A percentile compares a stretch with the other conserved stretches of the same genome.
phyloP scores from a whole-genome alignment of 2,797 vertebrate genomes.

The Gallinago stenura region DNA sequence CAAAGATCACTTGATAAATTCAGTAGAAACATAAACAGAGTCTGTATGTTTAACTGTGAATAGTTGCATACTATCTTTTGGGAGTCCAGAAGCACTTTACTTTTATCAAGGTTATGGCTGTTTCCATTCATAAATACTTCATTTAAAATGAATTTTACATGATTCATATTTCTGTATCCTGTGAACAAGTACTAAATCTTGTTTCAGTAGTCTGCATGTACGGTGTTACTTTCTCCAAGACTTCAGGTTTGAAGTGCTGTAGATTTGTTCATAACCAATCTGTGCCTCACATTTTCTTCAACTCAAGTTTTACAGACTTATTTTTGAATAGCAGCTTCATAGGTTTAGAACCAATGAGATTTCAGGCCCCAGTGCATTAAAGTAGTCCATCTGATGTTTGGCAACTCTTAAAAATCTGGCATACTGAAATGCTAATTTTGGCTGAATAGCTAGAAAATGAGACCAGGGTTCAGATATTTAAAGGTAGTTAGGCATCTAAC shows the following conservation, averaged over 20 bases:
- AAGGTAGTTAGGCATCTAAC: neutral
- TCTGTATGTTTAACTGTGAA: constrained; percentile 42
- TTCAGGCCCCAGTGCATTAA: constrained; percentile 10
- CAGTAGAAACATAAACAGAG: constrained; percentile 28
- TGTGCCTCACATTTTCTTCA: constrained; percentile 4
- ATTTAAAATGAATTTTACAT: constrained; percentile 67
- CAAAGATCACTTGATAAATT: constrained; percentile 60
- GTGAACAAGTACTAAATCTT: constrained; percentile 35
- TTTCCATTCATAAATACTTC: constrained; percentile 72
- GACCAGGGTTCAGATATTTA: neutral
- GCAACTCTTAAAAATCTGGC: constrained; percentile 14
- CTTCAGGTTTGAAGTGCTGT: neutral
- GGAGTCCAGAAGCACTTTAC: constrained; percentile 35
- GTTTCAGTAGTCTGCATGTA: constrained; percentile 36
- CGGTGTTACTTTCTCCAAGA: constrained; percentile 24
- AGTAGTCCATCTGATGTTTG: constrained; percentile 4
- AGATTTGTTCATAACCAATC: constrained; percentile 52
- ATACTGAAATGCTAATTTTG: constrained; percentile 22
- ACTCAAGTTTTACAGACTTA: neutral
- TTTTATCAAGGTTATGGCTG: constrained; percentile 65
- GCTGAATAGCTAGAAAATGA: constrained; percentile 24
- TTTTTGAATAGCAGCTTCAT: constrained; percentile 18
- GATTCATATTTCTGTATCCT: constrained; percentile 46
- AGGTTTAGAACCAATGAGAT: constrained; percentile 55
- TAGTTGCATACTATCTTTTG: constrained; percentile 36